Base-by-base conservation (phyloP, 1,140 invertebrate genomes). In the Diorhabda carinulata region DNA sequence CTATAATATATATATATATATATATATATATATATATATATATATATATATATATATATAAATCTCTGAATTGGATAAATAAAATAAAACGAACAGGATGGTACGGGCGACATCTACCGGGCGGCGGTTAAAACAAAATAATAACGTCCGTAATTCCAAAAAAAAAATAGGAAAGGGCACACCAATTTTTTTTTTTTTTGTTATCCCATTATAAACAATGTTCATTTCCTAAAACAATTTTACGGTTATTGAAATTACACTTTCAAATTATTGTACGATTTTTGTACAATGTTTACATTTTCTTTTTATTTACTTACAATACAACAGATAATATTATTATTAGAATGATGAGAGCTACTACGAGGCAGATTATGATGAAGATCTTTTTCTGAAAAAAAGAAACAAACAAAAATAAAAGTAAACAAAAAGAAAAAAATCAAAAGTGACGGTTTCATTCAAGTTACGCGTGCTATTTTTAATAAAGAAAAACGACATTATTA, bases 381-480 rank as follows among this genome's bases (percentile, higher is more conserved):
- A 91, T 90, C 87, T 91, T 91, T 92, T 92, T 92, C 90, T 92
- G 90, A 83, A 88, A 90, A 88, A 87, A 89, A 80, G 89, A 89
- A 87, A 84, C 80, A 86, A 83, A 82, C 78, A 74, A 76, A 78
- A 76, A 69, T 62, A 73, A 74, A 73, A 75, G 72, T 78, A 77
- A 73, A 72, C 58, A 70, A 58, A 70, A 72, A 63, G n/a, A 64
- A 63, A 72, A 68, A 66, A 60, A 60, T 59, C 41, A 42, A 60
- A 60, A 9, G 25, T 9, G 5, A 60, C 6, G 47, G 47, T 52
- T 52, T 52, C 25, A 25, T 25, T 25, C 40, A 60, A 41, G 58
- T 41, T 60, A 41, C 58, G n/a, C 58, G n/a, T 57, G 57, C 25
- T n/a, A 5, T 5, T 57, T 57, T 4, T n/a, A n/a, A 57, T 57